A percentile compares a stretch with the other conserved stretches of the same genome.
phyloP scores from a whole-genome alignment of 1,140 invertebrate genomes.

The Oscheius sp. region DNA sequence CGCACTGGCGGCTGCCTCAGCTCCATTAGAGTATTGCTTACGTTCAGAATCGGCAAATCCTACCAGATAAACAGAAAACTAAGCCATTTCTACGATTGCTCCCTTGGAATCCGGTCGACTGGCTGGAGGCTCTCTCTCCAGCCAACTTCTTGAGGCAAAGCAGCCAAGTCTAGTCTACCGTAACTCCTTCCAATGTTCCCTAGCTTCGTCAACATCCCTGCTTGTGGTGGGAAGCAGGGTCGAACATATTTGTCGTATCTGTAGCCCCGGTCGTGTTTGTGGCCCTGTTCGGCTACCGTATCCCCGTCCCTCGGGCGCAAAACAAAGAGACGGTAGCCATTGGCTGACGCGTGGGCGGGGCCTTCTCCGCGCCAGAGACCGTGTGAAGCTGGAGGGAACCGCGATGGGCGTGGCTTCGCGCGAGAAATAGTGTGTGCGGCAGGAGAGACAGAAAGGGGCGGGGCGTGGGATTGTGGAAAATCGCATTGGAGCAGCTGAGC shows the following conservation, averaged over 20 bases:
- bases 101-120: neutral
- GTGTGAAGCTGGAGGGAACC: neutral
- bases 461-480: slow-evolving; percentile 2
- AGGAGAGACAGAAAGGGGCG: neutral
- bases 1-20: neutral
- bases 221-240: neutral
- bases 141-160: too few species aligned
- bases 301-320: neutral
- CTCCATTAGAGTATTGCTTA: neutral
- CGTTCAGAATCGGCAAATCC: neutral
- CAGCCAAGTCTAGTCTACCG: too few species aligned
- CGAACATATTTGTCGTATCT: too few species aligned
- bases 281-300: slow-evolving; percentile 5
- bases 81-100: neutral
- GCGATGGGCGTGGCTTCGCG: neutral
- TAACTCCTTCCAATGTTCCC: too few species aligned
- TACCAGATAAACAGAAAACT: neutral
- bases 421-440: neutral
- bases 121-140: too few species aligned
- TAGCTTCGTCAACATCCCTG: too few species aligned
- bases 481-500: slow-evolving; percentile 12
- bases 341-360: neutral
- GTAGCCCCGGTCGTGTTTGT: neutral
- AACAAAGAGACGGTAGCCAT: neutral
- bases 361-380: neutral